Evolutionary conservation across 2,888 invertebrate genomes (phyloP).

Genomic region (Adineta ricciae): DNA sequence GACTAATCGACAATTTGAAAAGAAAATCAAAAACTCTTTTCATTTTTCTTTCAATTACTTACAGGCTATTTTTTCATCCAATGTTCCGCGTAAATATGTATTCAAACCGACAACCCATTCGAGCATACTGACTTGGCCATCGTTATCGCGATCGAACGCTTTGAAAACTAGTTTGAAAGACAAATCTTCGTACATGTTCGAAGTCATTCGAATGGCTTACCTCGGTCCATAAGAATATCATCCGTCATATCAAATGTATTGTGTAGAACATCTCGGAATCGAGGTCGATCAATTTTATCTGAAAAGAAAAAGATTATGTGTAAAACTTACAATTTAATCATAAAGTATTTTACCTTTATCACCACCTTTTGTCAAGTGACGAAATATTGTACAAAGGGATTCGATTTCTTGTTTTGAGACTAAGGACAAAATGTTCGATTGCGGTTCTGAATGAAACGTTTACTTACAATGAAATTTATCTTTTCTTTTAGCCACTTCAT

Average conservation of each 20-base stretch:
- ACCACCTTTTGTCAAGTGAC: conserved; percentile 8
- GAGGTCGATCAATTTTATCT: conserved; percentile 36
- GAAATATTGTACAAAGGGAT: conserved; percentile 17
- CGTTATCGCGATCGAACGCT: conserved; percentile 66
- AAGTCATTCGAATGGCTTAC: conserved; percentile 36
- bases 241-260: conserved; percentile 65
- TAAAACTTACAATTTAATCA: neutral
- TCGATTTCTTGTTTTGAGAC: conserved; percentile 21
- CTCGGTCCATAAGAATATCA: conserved; percentile 66
- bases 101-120: conserved; percentile 68
- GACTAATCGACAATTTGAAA: conserved; percentile 37
- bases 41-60: conserved; percentile 28
- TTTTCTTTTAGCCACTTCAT: neutral
- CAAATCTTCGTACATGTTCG: no score
- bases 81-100: conserved; percentile 62
- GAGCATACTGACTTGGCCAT: conserved; percentile 57
- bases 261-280: conserved; percentile 45
- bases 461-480: neutral
- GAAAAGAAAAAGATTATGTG: neutral
- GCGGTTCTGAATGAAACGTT: no score
- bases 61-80: conserved; percentile 61
- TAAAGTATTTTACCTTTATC: neutral
- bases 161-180: conserved; percentile 45
- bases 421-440: neutral
- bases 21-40: no score